These are phyloP conservation scores for Cephus sareptanus DNA, from an alignment of 2,888 invertebrate species.

Conservation along the genomic window DNA sequence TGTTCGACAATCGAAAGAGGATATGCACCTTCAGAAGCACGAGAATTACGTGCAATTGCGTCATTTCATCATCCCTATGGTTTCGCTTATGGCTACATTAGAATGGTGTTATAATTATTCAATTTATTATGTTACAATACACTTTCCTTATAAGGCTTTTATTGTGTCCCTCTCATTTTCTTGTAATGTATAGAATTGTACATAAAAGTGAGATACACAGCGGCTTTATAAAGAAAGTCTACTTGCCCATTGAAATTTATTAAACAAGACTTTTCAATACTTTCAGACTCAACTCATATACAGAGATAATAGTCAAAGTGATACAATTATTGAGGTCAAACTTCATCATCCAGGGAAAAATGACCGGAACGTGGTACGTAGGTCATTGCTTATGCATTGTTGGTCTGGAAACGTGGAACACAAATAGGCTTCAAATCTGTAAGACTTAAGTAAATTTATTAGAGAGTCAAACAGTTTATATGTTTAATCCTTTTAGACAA, in stretches of 20 bases:
- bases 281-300: conserved; percentile 85
- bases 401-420: background rate
- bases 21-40: conserved; percentile 87
- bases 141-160: no score
- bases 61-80: conserved; percentile 92
- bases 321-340: conserved; percentile 91
- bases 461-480: background rate
- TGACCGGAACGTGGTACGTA: conserved; percentile 81
- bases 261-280: background rate
- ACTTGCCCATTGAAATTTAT: background rate
- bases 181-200: no score
- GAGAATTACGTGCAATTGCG: conserved; percentile 87
- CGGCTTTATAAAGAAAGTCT: no score
- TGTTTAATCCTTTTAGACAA: conserved; percentile 71
- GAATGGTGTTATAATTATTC: conserved; percentile 71
- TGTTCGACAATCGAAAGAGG: conserved; percentile 89
- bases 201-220: no score
- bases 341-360: conserved; percentile 87
- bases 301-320: conserved; percentile 86
- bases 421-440: background rate
- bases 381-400: conserved; percentile 11
- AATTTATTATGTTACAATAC: background rate
- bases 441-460: conserved; percentile 8
- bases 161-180: no score
- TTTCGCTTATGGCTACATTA: conserved; percentile 86